Evolutionary conservation across 2,797 vertebrate species (phyloP).

Genomic region (Acanthurus lineatus): DNA sequence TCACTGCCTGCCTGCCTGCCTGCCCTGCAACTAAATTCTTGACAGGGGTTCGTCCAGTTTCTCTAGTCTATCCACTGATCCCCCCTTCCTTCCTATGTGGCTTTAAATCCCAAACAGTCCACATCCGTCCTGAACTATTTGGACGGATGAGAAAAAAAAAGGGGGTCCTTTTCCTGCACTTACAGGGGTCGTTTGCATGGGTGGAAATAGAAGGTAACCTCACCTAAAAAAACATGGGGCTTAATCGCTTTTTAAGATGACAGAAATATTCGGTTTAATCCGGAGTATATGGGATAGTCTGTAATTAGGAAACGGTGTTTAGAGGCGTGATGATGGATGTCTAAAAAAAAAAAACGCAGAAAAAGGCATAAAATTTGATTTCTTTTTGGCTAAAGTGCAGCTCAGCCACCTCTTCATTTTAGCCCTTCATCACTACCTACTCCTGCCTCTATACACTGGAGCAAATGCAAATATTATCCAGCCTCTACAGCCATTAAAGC

Average conservation of each 20-base stretch:
- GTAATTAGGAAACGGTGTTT: not conserved
- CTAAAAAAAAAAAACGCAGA: not conserved
- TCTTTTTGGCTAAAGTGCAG: not conserved
- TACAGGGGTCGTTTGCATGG: constrained; percentile 23
- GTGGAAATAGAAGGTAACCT: constrained; percentile 27
- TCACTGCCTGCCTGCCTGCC: constrained; percentile 34
- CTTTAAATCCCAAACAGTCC: constrained; percentile 82
- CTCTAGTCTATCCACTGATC: constrained; percentile 68
- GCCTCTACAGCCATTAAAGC: constrained; percentile 29
- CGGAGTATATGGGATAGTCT: not conserved
- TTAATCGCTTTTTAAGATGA: not conserved
- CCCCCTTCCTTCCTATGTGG: constrained; percentile 75
- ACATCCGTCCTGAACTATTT: constrained; percentile 77
- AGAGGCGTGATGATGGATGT: not conserved
- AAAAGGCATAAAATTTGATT: not conserved
- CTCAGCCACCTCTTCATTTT: constrained; percentile 16
- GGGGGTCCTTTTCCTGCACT: constrained; percentile 51
- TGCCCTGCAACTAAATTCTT: constrained; percentile 70
- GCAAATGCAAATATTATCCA: constrained; percentile 39
- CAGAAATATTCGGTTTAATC: not conserved
- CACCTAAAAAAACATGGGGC: constrained; percentile 1
- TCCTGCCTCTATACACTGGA: constrained; percentile 20
- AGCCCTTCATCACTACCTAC: constrained; percentile 13
- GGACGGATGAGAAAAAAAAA: not conserved
- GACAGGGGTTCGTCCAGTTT: constrained; percentile 75